Evolutionary conservation across 2,888 invertebrate species (phyloP), one percentile per base, ranked within the genome.

Genomic region (Pachymerium ferrugineum): DNA sequence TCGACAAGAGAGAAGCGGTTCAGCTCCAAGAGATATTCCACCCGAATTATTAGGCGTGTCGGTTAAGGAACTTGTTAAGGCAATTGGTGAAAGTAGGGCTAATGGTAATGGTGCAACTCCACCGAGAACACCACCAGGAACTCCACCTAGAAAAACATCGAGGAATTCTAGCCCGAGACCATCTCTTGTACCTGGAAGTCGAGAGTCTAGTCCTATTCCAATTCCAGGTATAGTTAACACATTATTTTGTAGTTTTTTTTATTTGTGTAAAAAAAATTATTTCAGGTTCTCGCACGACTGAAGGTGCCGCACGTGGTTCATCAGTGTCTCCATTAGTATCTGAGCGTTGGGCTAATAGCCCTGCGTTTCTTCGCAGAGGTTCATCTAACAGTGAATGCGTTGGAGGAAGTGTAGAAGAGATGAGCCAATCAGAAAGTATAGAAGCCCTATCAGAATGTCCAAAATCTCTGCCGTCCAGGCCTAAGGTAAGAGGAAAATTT

Each of bases 101-200:
- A 92, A 92, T 83, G 92, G 91, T 1, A 92, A 91, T 81, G 89
- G 89, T 33, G 86, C 87, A 0, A 90, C 90, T 0, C 89, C 89
- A 5, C 89, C 89, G 3, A 87, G 88, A 69, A 89, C 89, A 0
- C 85, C 85, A 8, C 89, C 89, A 4, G 85, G 86, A 72, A 83
- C 85, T 74, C 80, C 80, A 68, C 78, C 76, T 19, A 80, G 81
- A 74, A 79, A 80, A 4, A 78, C 79, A 33, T 83, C 83, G 5
- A 77, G 83, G 35, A 82, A 83, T 75, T 81, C 81, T 62, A 83
- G 82, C 75, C 81, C 83, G 68, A 76, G 80, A 80, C 81, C 73
- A 79, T 80, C 10, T 79, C 80, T 74, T 80, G 80, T 70, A 28
- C 76, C 69, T 12, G 71, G 73, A 77, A 62, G 75, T 14, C 31